These are phyloP conservation scores for Dynastes tityus DNA, from an alignment of 2,888 invertebrate genomes.

Conservation along the genomic window DNA sequence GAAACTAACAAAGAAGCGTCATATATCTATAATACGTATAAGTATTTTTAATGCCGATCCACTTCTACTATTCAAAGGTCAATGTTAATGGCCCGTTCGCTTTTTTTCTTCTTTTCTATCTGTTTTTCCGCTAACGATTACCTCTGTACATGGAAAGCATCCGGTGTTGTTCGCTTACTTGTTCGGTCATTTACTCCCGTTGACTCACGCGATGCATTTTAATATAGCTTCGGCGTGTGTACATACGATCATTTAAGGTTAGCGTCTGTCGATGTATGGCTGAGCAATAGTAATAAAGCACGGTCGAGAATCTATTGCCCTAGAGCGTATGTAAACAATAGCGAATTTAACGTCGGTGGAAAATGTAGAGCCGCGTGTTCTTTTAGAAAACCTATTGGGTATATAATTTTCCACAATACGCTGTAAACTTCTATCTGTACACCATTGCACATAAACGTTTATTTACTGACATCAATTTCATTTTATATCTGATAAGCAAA, in stretches of 20 bases:
- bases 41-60: conserved; percentile 34
- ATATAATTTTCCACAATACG: no score
- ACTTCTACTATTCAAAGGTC: conserved; percentile 36
- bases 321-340: conserved; percentile 8
- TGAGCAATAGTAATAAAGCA: conserved; percentile 4
- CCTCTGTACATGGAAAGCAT: conserved; percentile 29
- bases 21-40: background rate
- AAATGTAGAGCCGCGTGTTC: background rate
- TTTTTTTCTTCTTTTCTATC: conserved; percentile 28
- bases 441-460: no score
- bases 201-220: conserved; percentile 46
- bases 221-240: conserved; percentile 25
- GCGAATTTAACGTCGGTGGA: background rate
- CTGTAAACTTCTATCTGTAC: no score
- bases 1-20: conserved; percentile 24
- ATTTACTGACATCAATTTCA: no score
- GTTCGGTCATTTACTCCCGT: conserved; percentile 43
- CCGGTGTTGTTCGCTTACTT: conserved; percentile 41
- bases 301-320: conserved; percentile 6
- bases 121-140: conserved; percentile 39
- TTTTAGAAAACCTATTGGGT: no score
- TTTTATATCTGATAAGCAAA: no score
- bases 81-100: conserved; percentile 33
- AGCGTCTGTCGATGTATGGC: conserved; percentile 9
- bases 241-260: conserved; percentile 21